Evolutionary conservation across 2,888 invertebrate species (phyloP).

Genomic region (Sinohyriopsis cumingii): DNA sequence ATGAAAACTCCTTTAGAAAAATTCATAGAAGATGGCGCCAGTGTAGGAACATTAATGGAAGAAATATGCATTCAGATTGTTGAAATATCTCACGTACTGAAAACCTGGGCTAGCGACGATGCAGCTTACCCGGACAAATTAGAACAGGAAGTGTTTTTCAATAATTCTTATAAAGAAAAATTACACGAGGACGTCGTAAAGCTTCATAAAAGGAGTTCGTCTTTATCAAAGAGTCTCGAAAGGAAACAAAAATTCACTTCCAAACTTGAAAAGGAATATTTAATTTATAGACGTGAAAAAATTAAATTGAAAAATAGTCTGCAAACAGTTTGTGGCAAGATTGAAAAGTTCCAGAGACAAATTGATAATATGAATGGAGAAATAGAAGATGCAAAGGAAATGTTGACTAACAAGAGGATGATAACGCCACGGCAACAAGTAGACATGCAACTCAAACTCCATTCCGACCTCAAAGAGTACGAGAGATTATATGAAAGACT

Average conservation of each 20-base stretch:
- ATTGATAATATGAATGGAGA: constrained; percentile 41
- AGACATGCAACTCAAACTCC: constrained; percentile 32
- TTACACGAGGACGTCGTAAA: constrained; percentile 44
- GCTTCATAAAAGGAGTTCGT: constrained; percentile 31
- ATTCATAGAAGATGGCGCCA: constrained; percentile 44
- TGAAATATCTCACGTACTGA: constrained; percentile 48
- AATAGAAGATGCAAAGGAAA: constrained; percentile 45
- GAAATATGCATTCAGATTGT: constrained; percentile 51
- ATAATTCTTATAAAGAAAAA: constrained; percentile 49
- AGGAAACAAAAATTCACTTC: constrained; percentile 33
- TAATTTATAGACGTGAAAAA: constrained; percentile 43
- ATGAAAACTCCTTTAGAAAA: constrained; percentile 47
- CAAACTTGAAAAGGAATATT: constrained; percentile 39
- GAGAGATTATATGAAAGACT: constrained; percentile 45
- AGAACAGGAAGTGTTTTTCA: constrained; percentile 49
- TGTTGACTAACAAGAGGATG: constrained; percentile 32
- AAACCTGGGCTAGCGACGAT: constrained; percentile 56
- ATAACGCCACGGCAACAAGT: constrained; percentile 44
- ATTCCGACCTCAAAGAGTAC: constrained; percentile 34
- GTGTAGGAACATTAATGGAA: constrained; percentile 46
- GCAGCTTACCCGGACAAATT: constrained; percentile 52
- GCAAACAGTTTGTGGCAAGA: constrained; percentile 47
- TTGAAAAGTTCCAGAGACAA: constrained; percentile 40
- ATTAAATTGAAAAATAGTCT: constrained; percentile 45
- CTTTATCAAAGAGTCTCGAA: constrained; percentile 37